Conservation (phyloP, 2,888 invertebrate species). For the Nemotelus pantherinus region DNA sequence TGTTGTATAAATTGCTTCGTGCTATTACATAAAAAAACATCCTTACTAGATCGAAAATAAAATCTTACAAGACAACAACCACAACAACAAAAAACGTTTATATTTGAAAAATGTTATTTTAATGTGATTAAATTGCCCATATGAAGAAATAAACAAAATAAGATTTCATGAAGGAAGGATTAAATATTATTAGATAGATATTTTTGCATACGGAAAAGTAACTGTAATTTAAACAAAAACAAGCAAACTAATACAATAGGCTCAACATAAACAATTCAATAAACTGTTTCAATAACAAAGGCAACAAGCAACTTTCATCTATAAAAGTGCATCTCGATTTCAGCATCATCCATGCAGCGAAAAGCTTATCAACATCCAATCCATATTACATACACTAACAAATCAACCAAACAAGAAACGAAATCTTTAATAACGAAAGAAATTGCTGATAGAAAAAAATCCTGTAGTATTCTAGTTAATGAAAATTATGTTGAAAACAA, state of each 20-base stretch:
- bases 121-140: too few relatives aligned
- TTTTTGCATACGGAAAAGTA: slow-evolving; percentile 48
- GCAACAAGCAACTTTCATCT: too few relatives aligned
- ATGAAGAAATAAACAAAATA: slow-evolving; percentile 11
- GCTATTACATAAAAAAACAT: slow-evolving; percentile 41
- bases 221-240: background rate
- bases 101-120: too few relatives aligned
- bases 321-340: too few relatives aligned
- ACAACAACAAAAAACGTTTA: too few relatives aligned
- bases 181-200: slow-evolving; percentile 50
- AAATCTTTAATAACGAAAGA: background rate
- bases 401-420: too few relatives aligned
- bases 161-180: slow-evolving; percentile 20
- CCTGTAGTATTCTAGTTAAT: background rate
- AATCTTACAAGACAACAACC: too few relatives aligned
- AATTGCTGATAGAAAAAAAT: slow-evolving; percentile 7
- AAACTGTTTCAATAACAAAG: too few relatives aligned
- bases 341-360: too few relatives aligned
- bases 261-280: background rate
- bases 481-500: slow-evolving; percentile 28
- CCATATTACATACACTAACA: too few relatives aligned
- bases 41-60: too few relatives aligned
- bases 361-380: too few relatives aligned
- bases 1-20: slow-evolving; percentile 50
- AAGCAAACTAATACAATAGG: background rate